A percentile compares a stretch with the other conserved stretches of the same genome.
Conservation (phyloP, 2,888 invertebrate species). For the Pyrochroa serraticornis region DNA sequence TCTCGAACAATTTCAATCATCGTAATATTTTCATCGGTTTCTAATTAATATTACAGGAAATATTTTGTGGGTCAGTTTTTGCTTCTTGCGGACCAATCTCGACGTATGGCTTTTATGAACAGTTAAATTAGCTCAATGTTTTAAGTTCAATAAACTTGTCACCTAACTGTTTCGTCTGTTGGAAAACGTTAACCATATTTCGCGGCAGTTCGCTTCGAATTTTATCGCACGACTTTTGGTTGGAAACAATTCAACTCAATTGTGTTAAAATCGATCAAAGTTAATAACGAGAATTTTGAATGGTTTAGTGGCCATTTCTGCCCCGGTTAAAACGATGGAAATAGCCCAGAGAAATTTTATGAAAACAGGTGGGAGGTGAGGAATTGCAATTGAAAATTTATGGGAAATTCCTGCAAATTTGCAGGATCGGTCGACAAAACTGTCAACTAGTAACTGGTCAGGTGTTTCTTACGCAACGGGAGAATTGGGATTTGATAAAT, state of each 20-base stretch:
- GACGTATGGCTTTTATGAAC: constrained; percentile 9
- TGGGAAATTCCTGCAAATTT: neutral
- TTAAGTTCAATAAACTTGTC: constrained; percentile 34
- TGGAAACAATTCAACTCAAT: neutral
- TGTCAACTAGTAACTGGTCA: no score
- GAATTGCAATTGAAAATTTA: no score
- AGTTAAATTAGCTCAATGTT: constrained; percentile 28
- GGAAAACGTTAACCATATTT: constrained; percentile 15
- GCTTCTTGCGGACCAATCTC: neutral
- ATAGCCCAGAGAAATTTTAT: no score
- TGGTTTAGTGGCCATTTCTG: no score
- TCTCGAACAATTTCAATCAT: constrained; percentile 2
- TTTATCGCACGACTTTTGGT: constrained; percentile 1
- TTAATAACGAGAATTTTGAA: no score
- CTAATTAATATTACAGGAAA: neutral
- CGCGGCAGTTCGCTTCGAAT: neutral
- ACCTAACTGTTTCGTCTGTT: constrained; percentile 28
- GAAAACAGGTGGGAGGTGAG: no score
- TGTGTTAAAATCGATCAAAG: no score
- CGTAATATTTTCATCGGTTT: constrained; percentile 1
- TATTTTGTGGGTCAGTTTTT: constrained; percentile 3
- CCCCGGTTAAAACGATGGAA: no score
- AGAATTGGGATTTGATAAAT: no score
- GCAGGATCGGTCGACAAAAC: neutral
- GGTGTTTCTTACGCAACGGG: no score